These are phyloP conservation scores for Gavialis gangeticus DNA, from an alignment of 2,113 vertebrate species.

Conservation along the genomic window DNA sequence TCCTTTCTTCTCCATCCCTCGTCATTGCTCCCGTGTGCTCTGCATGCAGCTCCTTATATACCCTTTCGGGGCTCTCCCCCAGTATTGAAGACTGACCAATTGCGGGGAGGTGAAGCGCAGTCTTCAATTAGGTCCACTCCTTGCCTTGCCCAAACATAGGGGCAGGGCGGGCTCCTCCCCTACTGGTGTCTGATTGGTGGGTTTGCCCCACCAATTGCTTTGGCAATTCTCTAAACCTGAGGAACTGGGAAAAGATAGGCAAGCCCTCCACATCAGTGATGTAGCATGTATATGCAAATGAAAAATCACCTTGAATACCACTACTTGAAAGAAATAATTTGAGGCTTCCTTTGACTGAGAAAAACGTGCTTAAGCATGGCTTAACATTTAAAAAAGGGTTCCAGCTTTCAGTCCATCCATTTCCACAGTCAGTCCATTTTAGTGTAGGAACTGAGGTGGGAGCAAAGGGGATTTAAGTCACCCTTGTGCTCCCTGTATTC, in stretches of 20 bases:
- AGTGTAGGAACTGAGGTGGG: neutral
- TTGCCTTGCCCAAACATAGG: too few relatives aligned
- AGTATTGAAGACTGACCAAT: too few relatives aligned
- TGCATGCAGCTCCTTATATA: too few relatives aligned
- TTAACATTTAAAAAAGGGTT: neutral
- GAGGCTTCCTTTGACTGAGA: neutral
- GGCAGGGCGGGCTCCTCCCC: too few relatives aligned
- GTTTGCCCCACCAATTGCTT: too few relatives aligned
- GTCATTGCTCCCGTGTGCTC: too few relatives aligned
- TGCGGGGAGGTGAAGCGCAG: too few relatives aligned
- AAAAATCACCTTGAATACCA: neutral
- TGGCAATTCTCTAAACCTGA: too few relatives aligned
- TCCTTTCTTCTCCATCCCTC: too few relatives aligned
- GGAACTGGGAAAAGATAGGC: neutral
- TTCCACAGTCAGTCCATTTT: neutral
- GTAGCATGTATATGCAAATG: neutral
- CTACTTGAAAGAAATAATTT: neutral
- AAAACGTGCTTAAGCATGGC: neutral
- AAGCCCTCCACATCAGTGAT: neutral
- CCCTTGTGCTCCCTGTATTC: rapidly evolving
- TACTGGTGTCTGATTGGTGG: too few relatives aligned
- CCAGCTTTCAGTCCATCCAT: neutral
- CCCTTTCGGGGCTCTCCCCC: too few relatives aligned
- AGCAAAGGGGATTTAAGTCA: neutral
- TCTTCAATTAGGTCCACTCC: too few relatives aligned